Evolutionary conservation across 2,797 vertebrate genomes (phyloP), one percentile per base, ranked within the genome.

Genomic region (Rhodeus uyekii): DNA sequence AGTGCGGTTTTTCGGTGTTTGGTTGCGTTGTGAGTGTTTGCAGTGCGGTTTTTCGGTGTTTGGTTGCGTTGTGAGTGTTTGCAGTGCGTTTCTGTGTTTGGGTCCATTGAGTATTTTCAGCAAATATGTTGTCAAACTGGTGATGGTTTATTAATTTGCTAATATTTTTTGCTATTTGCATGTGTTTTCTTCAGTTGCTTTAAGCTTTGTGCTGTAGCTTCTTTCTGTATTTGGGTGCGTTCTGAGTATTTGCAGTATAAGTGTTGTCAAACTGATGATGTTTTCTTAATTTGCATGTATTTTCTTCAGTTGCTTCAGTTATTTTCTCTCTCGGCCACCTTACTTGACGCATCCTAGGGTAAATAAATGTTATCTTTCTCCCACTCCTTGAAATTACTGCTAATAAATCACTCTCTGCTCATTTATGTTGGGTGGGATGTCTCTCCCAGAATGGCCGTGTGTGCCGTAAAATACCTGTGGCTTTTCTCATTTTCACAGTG

Each of bases 401-500:
- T 71, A 36, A 55, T 39, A 58, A 19, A 72, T 72, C 29, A 4
- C 13, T 50, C 53, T 42, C 34, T 42, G 36, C 39, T 64, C 58
- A 4, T 34, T 19, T 60, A 65, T 42, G 50, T 60, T 44, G 29
- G 16, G 48, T 32, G 22, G 53, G 53, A 32, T 6, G 27, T 61
- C 46, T 53, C 36, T 39, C 36, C 18, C 64, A 8, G 63, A 42
- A 39, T 68, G 46, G 50, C 48, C 39, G 39, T 39, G 65, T 48
- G 53, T 36, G 55, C 32, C 29, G 14, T 46, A 60, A 67, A 63
- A 65, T 80, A 68, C 64, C 50, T 76, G 71, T 36, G 69, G 68
- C 84, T 82, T 87, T 87, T 85, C 68, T 85, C 68, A 85, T 60
- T 85, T 78, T 39, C 67, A 72, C 67, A 63, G n/a, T 3, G 55